These are phyloP conservation scores for Macrocentrus cingulum DNA, from an alignment of 1,140 invertebrate species.

Conservation along the genomic window DNA sequence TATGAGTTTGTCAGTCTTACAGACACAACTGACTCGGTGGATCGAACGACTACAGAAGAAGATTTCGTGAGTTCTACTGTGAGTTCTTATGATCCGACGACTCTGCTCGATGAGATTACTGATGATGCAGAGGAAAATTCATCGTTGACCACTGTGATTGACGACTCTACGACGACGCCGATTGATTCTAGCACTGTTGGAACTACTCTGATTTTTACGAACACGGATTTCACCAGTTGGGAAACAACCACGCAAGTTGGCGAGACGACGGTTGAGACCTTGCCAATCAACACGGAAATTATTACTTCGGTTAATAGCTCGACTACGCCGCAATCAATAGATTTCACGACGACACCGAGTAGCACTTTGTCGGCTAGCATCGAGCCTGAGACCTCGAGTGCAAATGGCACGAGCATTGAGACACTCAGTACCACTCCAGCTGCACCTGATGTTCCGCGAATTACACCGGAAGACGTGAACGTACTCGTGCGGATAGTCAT, in stretches of 20 bases:
- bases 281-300: neutral
- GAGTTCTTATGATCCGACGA: neutral
- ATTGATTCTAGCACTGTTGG: too few species aligned
- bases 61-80: neutral
- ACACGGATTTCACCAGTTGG: too few species aligned
- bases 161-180: too few species aligned
- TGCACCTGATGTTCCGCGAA: conserved; percentile 11
- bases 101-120: neutral
- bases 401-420: neutral
- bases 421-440: neutral
- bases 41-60: conserved; percentile 17
- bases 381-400: neutral
- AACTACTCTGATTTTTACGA: too few species aligned
- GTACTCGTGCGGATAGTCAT: conserved; percentile 46
- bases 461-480: conserved; percentile 34
- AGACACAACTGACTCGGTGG: conserved; percentile 10
- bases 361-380: neutral
- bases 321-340: neutral
- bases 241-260: neutral
- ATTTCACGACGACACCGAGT: neutral
- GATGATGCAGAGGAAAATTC: too few species aligned
- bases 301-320: neutral
- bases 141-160: too few species aligned
- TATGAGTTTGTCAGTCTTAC: conserved; percentile 47
- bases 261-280: neutral